These are phyloP conservation scores for Sterna hirundo DNA, from an alignment of 2,113 vertebrate genomes.

Conservation along the genomic window DNA sequence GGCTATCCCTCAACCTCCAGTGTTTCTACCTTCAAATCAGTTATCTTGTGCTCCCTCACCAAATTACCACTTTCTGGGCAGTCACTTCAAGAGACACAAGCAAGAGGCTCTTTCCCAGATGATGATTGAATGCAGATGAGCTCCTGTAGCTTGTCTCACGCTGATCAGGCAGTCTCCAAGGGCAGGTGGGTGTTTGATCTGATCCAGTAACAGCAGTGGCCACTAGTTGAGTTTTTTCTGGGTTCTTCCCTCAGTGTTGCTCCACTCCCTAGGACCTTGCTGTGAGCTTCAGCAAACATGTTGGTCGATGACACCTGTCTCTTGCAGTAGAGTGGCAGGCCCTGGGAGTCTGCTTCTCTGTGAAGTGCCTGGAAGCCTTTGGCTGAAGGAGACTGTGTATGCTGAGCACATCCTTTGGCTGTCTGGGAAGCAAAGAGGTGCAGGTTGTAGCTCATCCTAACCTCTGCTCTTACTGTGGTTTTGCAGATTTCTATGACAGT, in stretches of 20 bases:
- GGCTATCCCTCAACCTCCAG: neutral
- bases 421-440: neutral
- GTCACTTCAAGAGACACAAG: neutral
- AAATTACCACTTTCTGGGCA: neutral
- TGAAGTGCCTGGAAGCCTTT: neutral
- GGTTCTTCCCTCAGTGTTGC: neutral
- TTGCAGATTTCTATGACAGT: neutral
- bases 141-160: neutral
- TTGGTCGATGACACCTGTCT: neutral
- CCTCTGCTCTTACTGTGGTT: neutral
- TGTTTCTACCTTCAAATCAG: neutral
- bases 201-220: neutral
- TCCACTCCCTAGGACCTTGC: neutral
- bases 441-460: neutral
- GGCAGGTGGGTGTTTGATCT: neutral
- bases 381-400: neutral
- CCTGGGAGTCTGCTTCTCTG: neutral
- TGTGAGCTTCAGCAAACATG: neutral
- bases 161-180: neutral
- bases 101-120: neutral
- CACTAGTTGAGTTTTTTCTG: neutral
- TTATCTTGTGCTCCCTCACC: neutral
- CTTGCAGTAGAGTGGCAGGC: neutral
- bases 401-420: neutral
- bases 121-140: neutral